Conservation (phyloP, 2,888 invertebrate genomes). For the Synergus laeviventris region DNA sequence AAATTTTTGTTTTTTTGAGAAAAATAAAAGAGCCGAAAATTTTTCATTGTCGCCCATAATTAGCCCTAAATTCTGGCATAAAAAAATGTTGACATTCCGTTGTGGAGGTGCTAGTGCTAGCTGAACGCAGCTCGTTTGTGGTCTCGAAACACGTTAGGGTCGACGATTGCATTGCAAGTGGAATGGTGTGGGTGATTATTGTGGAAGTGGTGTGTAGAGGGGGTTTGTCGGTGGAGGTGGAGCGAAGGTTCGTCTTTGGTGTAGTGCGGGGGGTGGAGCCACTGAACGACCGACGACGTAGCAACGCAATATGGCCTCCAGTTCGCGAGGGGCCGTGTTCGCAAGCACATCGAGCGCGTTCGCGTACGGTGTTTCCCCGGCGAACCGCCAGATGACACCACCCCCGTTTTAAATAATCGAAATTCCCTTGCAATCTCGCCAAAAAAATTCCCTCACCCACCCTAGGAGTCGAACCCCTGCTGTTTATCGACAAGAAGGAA, state of each 20-base stretch:
- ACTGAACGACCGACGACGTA: conserved; percentile 57
- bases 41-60: too few relatives aligned
- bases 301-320: conserved; percentile 67
- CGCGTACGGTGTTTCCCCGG: conserved; percentile 54
- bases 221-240: conserved; percentile 46
- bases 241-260: conserved; percentile 43
- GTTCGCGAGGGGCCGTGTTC: conserved; percentile 66
- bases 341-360: conserved; percentile 59
- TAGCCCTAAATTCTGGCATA: too few relatives aligned
- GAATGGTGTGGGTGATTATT: too few relatives aligned
- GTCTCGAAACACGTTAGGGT: too few relatives aligned
- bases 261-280: conserved; percentile 56
- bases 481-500: conserved; percentile 1
- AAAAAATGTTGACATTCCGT: too few relatives aligned
- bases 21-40: too few relatives aligned
- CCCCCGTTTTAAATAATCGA: conserved; percentile 27
- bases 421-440: not conserved
- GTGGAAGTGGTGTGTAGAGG: too few relatives aligned
- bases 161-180: too few relatives aligned
- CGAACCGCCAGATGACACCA: conserved; percentile 63
- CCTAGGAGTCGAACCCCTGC: not conserved
- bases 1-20: too few relatives aligned
- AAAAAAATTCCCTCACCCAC: not conserved
- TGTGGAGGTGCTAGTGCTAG: too few relatives aligned
- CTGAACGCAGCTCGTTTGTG: too few relatives aligned